These are phyloP conservation scores for Monoplex corrugatus DNA, from an alignment of 2,888 invertebrate genomes.

Conservation along the genomic window DNA sequence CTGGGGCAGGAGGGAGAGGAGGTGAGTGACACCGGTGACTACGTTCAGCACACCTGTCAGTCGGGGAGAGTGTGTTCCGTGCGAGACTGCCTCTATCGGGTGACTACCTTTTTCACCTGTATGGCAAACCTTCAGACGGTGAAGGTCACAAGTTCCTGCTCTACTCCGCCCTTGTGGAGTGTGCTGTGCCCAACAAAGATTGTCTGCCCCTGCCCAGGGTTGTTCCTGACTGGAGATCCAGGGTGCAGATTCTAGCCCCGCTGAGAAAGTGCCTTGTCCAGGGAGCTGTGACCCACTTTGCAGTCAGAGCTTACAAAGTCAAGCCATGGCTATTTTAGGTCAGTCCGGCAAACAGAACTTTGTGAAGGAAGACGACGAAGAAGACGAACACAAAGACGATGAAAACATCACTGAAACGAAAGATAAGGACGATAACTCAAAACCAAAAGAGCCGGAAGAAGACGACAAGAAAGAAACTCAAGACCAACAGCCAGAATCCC, in stretches of 20 bases:
- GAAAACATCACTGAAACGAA: not conserved
- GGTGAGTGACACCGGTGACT: conserved; percentile 22
- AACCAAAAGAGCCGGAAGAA: not conserved
- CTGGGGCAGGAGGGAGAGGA: not conserved
- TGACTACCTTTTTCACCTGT: conserved; percentile 48
- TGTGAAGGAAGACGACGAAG: conserved; percentile 5
- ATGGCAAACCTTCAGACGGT: conserved; percentile 25
- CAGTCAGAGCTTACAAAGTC: conserved; percentile 25
- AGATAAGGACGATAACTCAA: not conserved
- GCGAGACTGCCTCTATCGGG: conserved; percentile 32
- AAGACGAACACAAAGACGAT: not conserved
- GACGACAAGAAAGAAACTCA: not conserved
- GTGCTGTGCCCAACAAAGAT: conserved; percentile 46
- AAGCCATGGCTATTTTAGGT: conserved; percentile 24
- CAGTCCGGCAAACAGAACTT: conserved; percentile 17
- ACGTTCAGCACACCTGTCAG: conserved; percentile 38
- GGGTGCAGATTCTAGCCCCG: conserved; percentile 42
- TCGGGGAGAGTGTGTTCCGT: conserved; percentile 32
- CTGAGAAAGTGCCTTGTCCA: conserved; percentile 40
- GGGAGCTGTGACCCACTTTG: conserved; percentile 38
- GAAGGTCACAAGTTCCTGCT: conserved; percentile 49
- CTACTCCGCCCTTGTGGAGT: conserved; percentile 46
- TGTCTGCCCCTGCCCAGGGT: conserved; percentile 45
- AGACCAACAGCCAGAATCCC: not conserved
- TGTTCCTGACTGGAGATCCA: conserved; percentile 11